A percentile compares a stretch with the other conserved stretches of the same genome.
phyloP scores from a whole-genome alignment of 2,888 invertebrate species.

The Drosophila leonis region DNA sequence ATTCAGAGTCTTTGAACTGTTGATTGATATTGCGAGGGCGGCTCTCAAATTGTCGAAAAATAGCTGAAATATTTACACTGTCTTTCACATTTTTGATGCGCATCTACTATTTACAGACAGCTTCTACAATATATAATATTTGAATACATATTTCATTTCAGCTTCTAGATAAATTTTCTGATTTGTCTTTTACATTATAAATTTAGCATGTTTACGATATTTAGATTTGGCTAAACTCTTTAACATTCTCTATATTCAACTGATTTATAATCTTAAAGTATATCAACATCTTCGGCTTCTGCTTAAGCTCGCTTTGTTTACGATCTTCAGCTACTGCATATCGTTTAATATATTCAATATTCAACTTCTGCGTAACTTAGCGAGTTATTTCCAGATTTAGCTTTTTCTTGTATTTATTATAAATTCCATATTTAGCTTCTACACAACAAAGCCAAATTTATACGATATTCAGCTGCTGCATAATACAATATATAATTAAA shows the following conservation, averaged over 20 bases:
- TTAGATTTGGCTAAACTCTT: neutral
- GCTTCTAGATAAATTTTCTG: neutral
- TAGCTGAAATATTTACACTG: neutral
- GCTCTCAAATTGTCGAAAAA: slow-evolving; percentile 3
- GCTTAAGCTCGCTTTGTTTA: neutral
- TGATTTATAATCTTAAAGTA: neutral
- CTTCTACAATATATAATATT: neutral
- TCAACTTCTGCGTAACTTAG: neutral
- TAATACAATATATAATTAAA: no score
- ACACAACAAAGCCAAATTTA: no score
- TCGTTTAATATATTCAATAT: neutral
- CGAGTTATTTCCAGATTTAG: no score
- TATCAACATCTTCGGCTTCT: neutral
- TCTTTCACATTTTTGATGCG: slow-evolving; percentile 1
- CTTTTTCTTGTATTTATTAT: no score
- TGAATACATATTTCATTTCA: neutral
- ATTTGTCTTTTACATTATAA: neutral
- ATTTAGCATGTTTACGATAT: neutral
- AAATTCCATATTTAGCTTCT: no score
- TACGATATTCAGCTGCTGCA: neutral
- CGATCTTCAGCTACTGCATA: neutral
- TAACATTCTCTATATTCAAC: neutral
- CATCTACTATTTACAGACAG: neutral
- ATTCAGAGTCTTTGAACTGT: slow-evolving; percentile 10
- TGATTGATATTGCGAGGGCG: slow-evolving; percentile 45